Percentiles rank a stretch among this genome's conserved stretches.
These are phyloP conservation scores for Anarsia innoxiella DNA, from an alignment of 2,888 invertebrate genomes.

Conservation along the genomic window DNA sequence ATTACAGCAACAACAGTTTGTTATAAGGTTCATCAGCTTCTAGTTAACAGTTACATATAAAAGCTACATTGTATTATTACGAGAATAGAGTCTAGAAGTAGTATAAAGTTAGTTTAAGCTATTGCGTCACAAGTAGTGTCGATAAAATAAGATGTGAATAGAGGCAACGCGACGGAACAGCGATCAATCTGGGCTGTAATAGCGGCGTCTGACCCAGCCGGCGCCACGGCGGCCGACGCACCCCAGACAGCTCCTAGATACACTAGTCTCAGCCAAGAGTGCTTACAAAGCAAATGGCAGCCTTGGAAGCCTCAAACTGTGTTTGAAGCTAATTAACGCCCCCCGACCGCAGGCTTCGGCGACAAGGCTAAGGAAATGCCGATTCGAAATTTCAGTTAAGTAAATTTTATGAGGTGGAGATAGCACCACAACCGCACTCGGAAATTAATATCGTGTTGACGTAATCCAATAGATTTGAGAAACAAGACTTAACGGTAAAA, in stretches of 20 bases:
- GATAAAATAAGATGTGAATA: constrained; percentile 15
- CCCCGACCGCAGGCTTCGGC: constrained; percentile 1
- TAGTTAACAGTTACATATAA: too few relatives aligned
- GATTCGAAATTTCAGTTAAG: constrained; percentile 1
- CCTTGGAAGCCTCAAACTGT: constrained; percentile 1
- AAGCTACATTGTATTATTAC: too few relatives aligned
- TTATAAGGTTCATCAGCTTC: too few relatives aligned
- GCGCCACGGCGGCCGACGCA: constrained; percentile 57
- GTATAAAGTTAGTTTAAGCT: constrained; percentile 1
- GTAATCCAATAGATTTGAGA: too few relatives aligned
- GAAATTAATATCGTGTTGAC: too few relatives aligned
- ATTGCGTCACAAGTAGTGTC: constrained; percentile 10
- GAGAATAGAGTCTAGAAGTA: too few relatives aligned
- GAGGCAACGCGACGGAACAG: constrained; percentile 31
- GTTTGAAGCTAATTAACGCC: constrained; percentile 8
- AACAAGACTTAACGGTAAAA: too few relatives aligned
- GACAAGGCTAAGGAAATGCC: constrained; percentile 4
- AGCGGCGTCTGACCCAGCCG: constrained; percentile 60
- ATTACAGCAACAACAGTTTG: too few relatives aligned
- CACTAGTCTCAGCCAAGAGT: neutral
- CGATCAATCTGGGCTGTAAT: constrained; percentile 67
- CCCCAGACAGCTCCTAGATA: constrained; percentile 29
- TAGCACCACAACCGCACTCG: too few relatives aligned
- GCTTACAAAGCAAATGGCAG: constrained; percentile 3
- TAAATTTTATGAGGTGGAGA: constrained; percentile 3